Base-by-base conservation (phyloP, 2,797 vertebrate genomes). In the Eidolon dupreanum region DNA sequence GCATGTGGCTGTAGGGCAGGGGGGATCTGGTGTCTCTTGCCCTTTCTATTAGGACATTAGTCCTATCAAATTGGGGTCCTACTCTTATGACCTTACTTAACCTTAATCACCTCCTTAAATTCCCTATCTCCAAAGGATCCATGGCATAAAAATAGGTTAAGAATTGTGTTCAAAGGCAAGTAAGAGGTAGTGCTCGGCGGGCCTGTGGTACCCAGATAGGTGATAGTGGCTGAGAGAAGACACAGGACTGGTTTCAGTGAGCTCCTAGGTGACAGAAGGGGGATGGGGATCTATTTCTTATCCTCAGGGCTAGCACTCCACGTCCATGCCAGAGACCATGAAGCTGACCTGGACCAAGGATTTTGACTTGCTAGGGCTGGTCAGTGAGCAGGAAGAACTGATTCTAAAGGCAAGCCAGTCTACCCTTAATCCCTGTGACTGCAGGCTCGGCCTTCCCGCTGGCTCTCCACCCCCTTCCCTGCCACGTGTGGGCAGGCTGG, bases 401-500 rank as follows among this genome's bases (percentile, higher is more conserved):
- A 20, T 33, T 65, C 26, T 8, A 11, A 41, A 63, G 71, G 49
- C 7, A 3, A 68, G 61, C 38, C 15, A 0, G 10, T 22, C 28
- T 17, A 4, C 41, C 81, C 43, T 41, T 43, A 51, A 9, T 53
- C 74, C 68, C 43, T 26, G 75, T 63, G 0, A 0, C 46, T 13
- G 83, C 13, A 7, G 33, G 61, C 65, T 41, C 0, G 0, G 38
- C 41, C 81, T 75, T 79, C 65, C 49, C 12, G 8, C 53, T 46
- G 17, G 68, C 74, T 91, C 63, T 49, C 82, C 31, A 0, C 0
- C 24, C 38, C 82, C 49, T 90, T 86, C 26, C 71, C 84, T 43
- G n/a, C 86, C 96, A 97, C n/a, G 15, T 77, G 95, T 31, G 89
- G 96, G 90, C 95, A 97, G 93, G 87, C 97, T 26, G 86, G 96